phyloP scores from a whole-genome alignment of 2,113 vertebrate genomes.

The Carassius gibelio region DNA sequence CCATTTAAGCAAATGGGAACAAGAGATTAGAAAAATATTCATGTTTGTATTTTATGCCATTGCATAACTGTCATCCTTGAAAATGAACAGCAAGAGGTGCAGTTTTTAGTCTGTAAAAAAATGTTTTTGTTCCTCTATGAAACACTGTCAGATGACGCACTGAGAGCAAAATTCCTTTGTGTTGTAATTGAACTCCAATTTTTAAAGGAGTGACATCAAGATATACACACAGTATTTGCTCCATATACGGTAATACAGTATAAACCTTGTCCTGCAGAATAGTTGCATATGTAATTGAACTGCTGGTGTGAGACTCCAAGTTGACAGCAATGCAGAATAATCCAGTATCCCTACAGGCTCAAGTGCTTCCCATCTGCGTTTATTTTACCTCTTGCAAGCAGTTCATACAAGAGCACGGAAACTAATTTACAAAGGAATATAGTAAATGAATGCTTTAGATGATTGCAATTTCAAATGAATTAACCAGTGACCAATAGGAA shows the following conservation, averaged over 20 bases:
- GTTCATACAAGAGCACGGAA: background rate
- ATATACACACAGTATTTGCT: no score
- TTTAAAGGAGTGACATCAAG: background rate
- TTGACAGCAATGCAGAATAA: slow-evolving; percentile 18
- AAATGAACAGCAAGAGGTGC: background rate
- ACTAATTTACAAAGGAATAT: slow-evolving; percentile 16
- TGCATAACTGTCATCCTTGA: background rate
- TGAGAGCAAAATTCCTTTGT: background rate
- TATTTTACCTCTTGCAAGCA: slow-evolving; percentile 21
- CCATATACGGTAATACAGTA: background rate
- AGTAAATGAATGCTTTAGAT: slow-evolving; percentile 5
- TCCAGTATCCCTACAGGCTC: slow-evolving; percentile 12
- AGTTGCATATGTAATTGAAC: background rate
- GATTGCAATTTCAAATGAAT: background rate
- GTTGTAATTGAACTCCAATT: background rate
- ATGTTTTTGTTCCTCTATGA: background rate
- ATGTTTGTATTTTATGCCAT: background rate
- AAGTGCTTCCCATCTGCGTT: background rate
- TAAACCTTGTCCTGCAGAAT: background rate
- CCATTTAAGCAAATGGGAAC: background rate
- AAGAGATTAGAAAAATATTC: background rate
- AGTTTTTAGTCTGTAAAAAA: background rate
- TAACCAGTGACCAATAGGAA: background rate
- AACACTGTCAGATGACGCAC: background rate
- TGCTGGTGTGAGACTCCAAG: slow-evolving; percentile 8